Conservation (phyloP, 2,888 invertebrate genomes). For the Serrognathus titanus region DNA sequence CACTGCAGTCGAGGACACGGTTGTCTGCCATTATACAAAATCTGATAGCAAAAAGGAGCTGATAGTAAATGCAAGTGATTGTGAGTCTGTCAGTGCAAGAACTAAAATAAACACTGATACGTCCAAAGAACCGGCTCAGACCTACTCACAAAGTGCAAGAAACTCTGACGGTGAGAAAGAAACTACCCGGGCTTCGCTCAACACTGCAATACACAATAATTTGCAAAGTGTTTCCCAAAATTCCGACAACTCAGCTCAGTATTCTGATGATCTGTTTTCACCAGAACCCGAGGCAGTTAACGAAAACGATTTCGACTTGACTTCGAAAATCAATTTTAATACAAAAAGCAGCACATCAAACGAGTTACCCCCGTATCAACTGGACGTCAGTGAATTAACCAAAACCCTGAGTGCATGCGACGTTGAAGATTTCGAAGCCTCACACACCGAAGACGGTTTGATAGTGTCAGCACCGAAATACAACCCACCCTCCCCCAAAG, state of each 20-base stretch:
- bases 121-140: neutral
- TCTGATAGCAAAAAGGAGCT: too few species aligned
- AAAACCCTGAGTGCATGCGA: too few species aligned
- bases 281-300: conserved; percentile 9
- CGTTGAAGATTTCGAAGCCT: too few species aligned
- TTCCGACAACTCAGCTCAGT: neutral
- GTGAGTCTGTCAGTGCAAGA: too few species aligned
- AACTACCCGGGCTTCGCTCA: neutral
- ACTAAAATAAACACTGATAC: neutral
- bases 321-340: conserved; percentile 17
- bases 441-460: conserved; percentile 4
- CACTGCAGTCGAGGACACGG: too few species aligned
- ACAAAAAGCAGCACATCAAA: conserved; percentile 17
- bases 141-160: too few species aligned
- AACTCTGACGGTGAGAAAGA: neutral
- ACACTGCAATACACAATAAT: too few species aligned
- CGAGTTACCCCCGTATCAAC: neutral
- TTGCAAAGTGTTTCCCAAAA: conserved; percentile 1
- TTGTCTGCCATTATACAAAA: too few species aligned
- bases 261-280: conserved; percentile 17
- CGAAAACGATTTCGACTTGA: conserved; percentile 18
- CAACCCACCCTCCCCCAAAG: conserved; percentile 55
- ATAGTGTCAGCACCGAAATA: conserved; percentile 52
- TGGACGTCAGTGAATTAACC: neutral
- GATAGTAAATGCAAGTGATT: too few species aligned